Conservation (phyloP, 2,113 vertebrate genomes). For the Diadophis punctatus region DNA sequence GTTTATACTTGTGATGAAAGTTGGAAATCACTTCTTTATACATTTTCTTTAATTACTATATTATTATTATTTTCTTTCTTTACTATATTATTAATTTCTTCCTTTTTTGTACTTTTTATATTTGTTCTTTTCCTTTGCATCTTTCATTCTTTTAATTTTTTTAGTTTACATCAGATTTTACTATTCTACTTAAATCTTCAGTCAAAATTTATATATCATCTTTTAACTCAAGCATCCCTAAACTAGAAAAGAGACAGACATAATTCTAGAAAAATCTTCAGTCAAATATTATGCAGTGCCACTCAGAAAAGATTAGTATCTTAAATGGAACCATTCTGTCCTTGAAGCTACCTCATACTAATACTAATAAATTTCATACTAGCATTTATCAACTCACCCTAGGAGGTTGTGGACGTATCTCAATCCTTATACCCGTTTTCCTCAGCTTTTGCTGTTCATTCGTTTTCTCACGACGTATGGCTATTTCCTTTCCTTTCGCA, state of each 20-base stretch:
- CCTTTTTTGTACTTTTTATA: background rate
- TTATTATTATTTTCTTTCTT: background rate
- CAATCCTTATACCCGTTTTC: no score
- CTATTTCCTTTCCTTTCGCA: constrained; percentile 70
- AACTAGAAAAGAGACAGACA: background rate
- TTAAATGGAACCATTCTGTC: background rate
- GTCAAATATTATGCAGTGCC: background rate
- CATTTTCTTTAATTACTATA: background rate
- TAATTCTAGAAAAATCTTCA: background rate
- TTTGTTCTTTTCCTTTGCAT: background rate
- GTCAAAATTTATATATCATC: background rate
- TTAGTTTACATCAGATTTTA: background rate
- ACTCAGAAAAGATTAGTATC: no score
- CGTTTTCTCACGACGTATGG: constrained; percentile 70
- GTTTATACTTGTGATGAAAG: background rate
- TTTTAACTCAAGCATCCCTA: background rate
- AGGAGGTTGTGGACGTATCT: constrained; percentile 55
- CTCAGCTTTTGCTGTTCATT: constrained; percentile 71
- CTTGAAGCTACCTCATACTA: background rate
- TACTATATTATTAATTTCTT: background rate
- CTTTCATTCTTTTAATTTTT: background rate
- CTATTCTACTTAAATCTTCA: background rate
- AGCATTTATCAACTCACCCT: constrained; percentile 60
- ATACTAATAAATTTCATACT: background rate
- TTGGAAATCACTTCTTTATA: background rate